Evolutionary conservation across 2,113 vertebrate species (phyloP).

Genomic region (Dermatemys mawii): DNA sequence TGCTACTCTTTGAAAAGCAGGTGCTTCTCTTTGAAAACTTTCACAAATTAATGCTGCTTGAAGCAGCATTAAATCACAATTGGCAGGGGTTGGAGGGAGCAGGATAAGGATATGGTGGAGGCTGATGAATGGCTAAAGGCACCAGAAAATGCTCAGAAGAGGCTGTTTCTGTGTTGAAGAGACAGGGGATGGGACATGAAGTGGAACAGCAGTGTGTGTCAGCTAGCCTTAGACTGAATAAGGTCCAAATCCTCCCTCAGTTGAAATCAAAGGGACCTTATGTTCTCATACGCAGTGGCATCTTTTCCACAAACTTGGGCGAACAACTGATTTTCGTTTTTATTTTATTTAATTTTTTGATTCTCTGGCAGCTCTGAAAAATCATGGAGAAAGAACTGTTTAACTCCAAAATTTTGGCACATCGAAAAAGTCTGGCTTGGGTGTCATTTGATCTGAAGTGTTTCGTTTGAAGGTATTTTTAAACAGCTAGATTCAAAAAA

Average conservation of each 20-base stretch:
- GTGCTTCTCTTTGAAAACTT: constrained; percentile 9
- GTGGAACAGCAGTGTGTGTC: background rate
- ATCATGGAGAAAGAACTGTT: background rate
- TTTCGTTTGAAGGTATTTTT: background rate
- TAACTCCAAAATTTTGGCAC: background rate
- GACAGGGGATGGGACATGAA: constrained; percentile 14
- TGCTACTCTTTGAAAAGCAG: constrained; percentile 16
- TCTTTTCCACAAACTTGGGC: background rate
- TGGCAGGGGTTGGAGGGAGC: constrained; percentile 5
- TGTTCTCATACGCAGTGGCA: background rate
- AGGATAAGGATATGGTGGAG: constrained; percentile 53
- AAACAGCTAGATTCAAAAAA: background rate
- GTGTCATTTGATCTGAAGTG: background rate
- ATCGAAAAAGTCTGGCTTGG: background rate
- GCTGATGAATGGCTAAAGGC: constrained; percentile 59
- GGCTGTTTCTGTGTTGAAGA: constrained; percentile 39
- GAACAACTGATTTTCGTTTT: background rate
- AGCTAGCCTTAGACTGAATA: background rate
- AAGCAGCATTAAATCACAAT: constrained; percentile 66
- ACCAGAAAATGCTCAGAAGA: constrained; percentile 33
- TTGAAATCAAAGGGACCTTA: constrained; percentile 10
- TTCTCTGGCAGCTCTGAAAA: background rate
- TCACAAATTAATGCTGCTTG: constrained; percentile 50
- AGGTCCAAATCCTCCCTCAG: rapidly evolving
- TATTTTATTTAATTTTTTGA: background rate